A percentile compares a stretch with the other conserved stretches of the same genome.
phyloP scores from a whole-genome alignment of 2,113 vertebrate species.

The Macheiramphus alcinus region DNA sequence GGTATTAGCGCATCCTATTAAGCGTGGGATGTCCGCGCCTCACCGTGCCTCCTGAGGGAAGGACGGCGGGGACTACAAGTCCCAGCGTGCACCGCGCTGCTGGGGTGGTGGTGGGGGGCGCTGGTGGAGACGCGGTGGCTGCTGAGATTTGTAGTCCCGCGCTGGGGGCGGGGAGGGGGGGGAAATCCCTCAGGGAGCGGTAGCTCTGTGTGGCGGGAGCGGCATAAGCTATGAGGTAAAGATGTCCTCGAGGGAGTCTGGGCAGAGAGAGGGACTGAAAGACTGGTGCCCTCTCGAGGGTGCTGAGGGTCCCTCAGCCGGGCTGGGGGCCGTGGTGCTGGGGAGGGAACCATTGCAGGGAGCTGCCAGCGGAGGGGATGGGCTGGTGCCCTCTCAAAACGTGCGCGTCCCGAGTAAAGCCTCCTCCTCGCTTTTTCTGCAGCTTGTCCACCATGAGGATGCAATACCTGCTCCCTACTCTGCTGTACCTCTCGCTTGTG shows the following conservation, averaged over 20 bases:
- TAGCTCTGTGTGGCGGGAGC: background rate
- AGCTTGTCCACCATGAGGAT: background rate
- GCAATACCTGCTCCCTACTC: background rate
- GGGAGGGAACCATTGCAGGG: background rate
- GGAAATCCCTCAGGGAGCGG: fast-evolving
- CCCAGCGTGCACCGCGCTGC: background rate
- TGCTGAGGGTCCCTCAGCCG: background rate
- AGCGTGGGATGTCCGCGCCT: fast-evolving
- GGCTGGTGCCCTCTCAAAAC: too few species aligned
- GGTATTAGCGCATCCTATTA: too few species aligned
- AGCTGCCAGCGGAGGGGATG: background rate
- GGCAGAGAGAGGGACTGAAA: too few species aligned
- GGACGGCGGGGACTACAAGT: background rate
- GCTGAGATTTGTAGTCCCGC: constrained; percentile 9
- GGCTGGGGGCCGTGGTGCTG: background rate
- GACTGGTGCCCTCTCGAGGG: fast-evolving
- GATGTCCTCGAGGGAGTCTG: fast-evolving
- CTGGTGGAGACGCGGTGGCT: background rate
- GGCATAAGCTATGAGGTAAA: background rate
- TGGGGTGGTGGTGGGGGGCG: fast-evolving
- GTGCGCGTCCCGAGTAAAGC: background rate
- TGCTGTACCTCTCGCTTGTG: background rate
- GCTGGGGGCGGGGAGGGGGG: too few species aligned
- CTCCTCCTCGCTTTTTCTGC: background rate
- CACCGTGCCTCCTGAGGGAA: fast-evolving